Base-by-base conservation (phyloP, 2,113 vertebrate species). In the Petrocephalus zakoni region DNA sequence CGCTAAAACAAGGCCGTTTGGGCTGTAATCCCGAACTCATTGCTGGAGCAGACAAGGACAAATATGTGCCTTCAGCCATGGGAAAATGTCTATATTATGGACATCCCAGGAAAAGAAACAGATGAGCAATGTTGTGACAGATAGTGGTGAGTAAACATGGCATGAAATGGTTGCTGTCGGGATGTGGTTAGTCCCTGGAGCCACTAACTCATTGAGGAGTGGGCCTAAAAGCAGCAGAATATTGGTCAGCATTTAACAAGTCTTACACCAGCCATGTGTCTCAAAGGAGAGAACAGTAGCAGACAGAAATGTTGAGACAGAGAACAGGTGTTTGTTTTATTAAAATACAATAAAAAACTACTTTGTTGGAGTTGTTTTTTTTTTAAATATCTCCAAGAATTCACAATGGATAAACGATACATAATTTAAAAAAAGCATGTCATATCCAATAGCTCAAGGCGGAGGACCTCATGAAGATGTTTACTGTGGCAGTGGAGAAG, bases 341-440 rank as follows among this genome's bases (percentile, higher is more conserved):
- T 96, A 96, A 96, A 96, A 96, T 96, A 96, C 95, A 95, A 52
- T 96, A 96, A 90, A 96, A 96, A 96, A 95, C 95, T 96, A 95
- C 94, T 95, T 95, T 96, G 91, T 94, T 93, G 93, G 93, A 93
- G 83, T 51, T 53, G 61, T 29, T 78, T 78, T 78, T 37, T 93
- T 93, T 75, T 93, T 93, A 91, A 92, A 93, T 95, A 92, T 93
- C 91, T 94, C 91, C 92, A 94, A 93, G 90, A 94, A 93, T 95
- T 93, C 94, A 95, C 94, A 95, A 94, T 94, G 91, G 93, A 91
- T 92, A 94, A 83, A 94, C 92, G 94, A 93, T 93, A 96, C 93
- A 94, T 90, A 94, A 46, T 82, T 6, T 85, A 91, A 91, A 94
- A 88, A 95, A 92, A 93, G 91, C 89, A 52, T 11, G 88, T 72